Conservation (phyloP, 2,888 invertebrate species). For the Mactromeris polynyma region DNA sequence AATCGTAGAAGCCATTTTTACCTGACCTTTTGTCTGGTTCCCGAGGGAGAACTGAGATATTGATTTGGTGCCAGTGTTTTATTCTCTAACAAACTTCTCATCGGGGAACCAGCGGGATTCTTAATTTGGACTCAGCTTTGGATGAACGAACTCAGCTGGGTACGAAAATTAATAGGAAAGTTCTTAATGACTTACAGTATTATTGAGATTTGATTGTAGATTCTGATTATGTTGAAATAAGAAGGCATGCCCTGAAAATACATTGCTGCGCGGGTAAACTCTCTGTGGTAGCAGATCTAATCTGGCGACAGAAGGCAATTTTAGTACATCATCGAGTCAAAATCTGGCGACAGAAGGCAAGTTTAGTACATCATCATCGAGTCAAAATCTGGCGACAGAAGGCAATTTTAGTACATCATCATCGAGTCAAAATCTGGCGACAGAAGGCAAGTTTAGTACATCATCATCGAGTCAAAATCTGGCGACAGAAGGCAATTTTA, state of each 20-base stretch:
- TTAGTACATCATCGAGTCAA: background rate
- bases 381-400: background rate
- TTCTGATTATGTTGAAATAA: constrained; percentile 4
- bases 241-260: constrained; percentile 18
- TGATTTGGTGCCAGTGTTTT: constrained; percentile 60
- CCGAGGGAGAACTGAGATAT: constrained; percentile 49
- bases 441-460: background rate
- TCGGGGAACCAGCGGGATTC: constrained; percentile 60
- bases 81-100: constrained; percentile 56
- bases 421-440: background rate
- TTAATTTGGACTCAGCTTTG: constrained; percentile 63
- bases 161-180: constrained; percentile 27
- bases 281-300: background rate
- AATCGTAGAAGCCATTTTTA: constrained; percentile 57
- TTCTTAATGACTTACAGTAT: constrained; percentile 33
- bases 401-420: background rate
- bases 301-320: background rate
- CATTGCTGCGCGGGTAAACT: constrained; percentile 1
- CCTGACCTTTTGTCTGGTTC: constrained; percentile 65
- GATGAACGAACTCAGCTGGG: constrained; percentile 59
- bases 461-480: background rate
- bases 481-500: background rate
- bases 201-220: constrained; percentile 10
- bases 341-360: background rate
- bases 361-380: background rate